Base-by-base conservation (phyloP, 1,140 invertebrate genomes). In the Macrotrachela quadricornifera region DNA sequence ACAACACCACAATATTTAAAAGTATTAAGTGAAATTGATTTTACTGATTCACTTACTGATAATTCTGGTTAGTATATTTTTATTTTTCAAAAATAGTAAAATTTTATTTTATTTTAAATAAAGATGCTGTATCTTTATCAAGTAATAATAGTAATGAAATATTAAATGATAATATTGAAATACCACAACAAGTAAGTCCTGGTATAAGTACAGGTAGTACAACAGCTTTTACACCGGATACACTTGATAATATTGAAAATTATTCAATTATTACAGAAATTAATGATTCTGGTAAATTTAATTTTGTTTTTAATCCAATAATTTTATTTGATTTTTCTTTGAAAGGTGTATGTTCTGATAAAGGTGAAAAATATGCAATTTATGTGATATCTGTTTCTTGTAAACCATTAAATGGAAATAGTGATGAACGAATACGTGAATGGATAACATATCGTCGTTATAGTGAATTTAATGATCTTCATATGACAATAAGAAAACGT, bases 381-480 rank as follows among this genome's bases (percentile, higher is more conserved):
- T 92, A 92, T 68, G 83, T 84, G 1, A 77, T 91, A 16, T 77
- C 80, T 21, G 84, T 90, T 0, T 78, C 73, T 1, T 77, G 62
- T 49, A 58, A 79, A 59, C 70, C 69, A 4, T 30, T 30, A 30
- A 30, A 50, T 78, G 71, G 60, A 75, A 70, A 59, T 60, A 63
- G 49, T 76, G 73, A 57, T 76, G 75, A 6, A 78, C 77, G 59
- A 73, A 80, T 65, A 78, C 79, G n/a, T 46, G 10, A 47, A 37
- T 75, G 73, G 69, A 71, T 73, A 60, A 70, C 76, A n/a, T 71
- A 75, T 50, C 56, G 76, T 50, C 59, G 76, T 51, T 94, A 91
- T 62, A 87, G 83, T 38, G 86, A 92, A 69, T 92, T 94, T 68
- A 79, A 90, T 63, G 82, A 85, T 63, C 71, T 91, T 10, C 78